phyloP scores from a whole-genome alignment of 2,888 invertebrate genomes.

The Polyommatus iphigenia region DNA sequence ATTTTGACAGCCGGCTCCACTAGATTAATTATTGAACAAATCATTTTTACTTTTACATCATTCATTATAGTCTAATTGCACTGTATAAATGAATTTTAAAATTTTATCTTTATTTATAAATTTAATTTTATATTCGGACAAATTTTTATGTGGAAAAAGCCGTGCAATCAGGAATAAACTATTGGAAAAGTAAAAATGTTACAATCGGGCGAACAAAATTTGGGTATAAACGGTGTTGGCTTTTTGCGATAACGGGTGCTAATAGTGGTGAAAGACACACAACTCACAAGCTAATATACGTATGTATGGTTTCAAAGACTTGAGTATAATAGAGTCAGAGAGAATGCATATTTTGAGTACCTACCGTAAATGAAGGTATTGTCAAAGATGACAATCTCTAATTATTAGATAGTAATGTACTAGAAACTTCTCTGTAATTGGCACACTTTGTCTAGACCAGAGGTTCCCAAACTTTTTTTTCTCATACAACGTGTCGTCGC shows the following conservation, averaged over 20 bases:
- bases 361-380: no score
- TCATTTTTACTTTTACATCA: constrained; percentile 28
- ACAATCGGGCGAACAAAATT: not conserved
- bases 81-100: constrained; percentile 24
- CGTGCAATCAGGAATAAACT: constrained; percentile 23
- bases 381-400: no score
- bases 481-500: no score
- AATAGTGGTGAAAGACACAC: constrained; percentile 6
- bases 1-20: constrained; percentile 60
- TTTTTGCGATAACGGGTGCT: not conserved
- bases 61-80: constrained; percentile 27
- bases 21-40: constrained; percentile 35
- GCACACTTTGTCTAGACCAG: no score
- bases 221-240: not conserved
- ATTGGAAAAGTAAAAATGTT: constrained; percentile 23
- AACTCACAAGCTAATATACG: not conserved
- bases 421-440: no score
- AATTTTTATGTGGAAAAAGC: constrained; percentile 32
- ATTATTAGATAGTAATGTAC: no score
- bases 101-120: not conserved
- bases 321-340: no score
- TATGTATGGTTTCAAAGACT: no score
- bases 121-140: constrained; percentile 9
- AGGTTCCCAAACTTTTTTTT: no score
- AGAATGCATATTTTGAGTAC: no score